Conservation (phyloP, 2,888 invertebrate species). For the Lumbricus terrestris region DNA sequence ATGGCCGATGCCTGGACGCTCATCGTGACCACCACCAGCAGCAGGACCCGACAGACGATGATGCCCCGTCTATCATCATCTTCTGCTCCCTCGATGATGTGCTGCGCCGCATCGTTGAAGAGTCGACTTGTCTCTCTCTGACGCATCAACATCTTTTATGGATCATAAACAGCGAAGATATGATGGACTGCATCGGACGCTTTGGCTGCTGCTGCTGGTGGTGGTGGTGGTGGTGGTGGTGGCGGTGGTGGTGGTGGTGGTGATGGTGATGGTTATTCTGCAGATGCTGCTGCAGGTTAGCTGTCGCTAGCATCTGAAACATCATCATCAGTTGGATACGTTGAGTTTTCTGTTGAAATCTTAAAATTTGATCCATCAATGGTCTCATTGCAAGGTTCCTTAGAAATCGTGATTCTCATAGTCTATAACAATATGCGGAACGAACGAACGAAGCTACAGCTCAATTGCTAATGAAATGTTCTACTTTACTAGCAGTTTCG, state of each 20-base stretch:
- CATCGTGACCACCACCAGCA: background rate
- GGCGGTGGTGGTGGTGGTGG: too few relatives aligned
- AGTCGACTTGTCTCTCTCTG: background rate
- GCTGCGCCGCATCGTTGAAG: background rate
- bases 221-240: too few relatives aligned
- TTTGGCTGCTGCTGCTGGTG: background rate
- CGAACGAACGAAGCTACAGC: background rate
- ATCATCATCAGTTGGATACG: background rate
- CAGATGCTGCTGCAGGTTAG: background rate
- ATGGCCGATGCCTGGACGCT: background rate
- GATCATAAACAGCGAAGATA: background rate
- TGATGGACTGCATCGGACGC: background rate
- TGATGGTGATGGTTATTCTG: too few relatives aligned
- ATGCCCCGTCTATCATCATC: background rate
- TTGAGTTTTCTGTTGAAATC: background rate
- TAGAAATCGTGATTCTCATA: background rate
- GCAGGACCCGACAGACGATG: background rate
- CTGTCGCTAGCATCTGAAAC: background rate
- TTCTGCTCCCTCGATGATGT: too few relatives aligned
- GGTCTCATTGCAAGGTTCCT: background rate
- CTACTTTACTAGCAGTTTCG: background rate
- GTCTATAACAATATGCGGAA: background rate
- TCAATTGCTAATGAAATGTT: background rate
- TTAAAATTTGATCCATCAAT: background rate
- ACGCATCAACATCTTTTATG: background rate